These are phyloP conservation scores for Platynereis dumerilii DNA, from an alignment of 2,888 invertebrate genomes.

Conservation along the genomic window DNA sequence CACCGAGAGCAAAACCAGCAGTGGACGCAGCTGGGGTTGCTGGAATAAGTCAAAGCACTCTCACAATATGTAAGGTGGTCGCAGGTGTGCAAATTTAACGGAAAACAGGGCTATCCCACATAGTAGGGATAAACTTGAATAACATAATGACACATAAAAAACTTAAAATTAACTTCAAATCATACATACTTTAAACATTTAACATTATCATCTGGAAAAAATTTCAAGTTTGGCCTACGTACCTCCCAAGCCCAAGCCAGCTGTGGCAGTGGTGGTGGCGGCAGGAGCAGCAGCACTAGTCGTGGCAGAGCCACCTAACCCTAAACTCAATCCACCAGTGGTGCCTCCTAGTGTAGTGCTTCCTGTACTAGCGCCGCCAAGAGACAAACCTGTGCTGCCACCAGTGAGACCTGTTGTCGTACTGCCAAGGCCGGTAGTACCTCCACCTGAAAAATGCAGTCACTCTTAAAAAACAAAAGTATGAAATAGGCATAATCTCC, in stretches of 20 bases:
- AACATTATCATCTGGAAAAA: too few species aligned
- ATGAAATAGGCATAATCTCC: too few species aligned
- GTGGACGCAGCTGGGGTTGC: neutral
- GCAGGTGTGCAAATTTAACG: too few species aligned
- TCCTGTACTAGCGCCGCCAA: neutral
- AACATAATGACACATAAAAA: too few species aligned
- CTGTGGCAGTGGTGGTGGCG: neutral
- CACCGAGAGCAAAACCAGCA: slow-evolving; percentile 11
- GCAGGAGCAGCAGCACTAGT: neutral
- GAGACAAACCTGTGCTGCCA: neutral
- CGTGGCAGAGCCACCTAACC: neutral
- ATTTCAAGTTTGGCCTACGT: neutral
- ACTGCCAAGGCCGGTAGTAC: too few species aligned
- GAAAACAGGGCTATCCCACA: too few species aligned
- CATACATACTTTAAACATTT: too few species aligned
- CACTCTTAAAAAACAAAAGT: neutral
- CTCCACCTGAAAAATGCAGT: neutral
- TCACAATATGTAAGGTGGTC: too few species aligned
- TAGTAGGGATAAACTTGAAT: too few species aligned
- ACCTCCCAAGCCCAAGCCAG: neutral
- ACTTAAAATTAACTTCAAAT: too few species aligned
- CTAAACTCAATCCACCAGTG: slow-evolving; percentile 5
- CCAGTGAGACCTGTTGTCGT: too few species aligned
- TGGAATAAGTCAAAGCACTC: too few species aligned
- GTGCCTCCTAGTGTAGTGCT: neutral